phyloP scores from a whole-genome alignment of 2,888 invertebrate species.

The Rhodophaea formosa region DNA sequence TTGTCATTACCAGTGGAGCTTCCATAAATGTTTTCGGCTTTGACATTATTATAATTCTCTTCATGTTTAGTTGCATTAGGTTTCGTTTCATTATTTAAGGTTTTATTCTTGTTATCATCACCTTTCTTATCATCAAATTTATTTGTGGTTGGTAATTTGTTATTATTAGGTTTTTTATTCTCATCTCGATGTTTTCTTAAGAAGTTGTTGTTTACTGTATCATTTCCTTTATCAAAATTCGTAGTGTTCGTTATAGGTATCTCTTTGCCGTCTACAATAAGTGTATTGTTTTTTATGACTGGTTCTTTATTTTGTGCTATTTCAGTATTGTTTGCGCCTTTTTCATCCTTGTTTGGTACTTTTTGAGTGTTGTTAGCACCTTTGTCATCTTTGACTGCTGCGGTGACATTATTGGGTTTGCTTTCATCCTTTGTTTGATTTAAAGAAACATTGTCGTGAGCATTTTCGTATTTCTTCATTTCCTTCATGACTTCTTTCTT shows the following conservation, averaged over 20 bases:
- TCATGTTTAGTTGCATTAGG: conserved; percentile 10
- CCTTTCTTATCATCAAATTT: not conserved
- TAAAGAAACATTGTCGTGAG: not conserved
- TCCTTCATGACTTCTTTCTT: conserved; percentile 40
- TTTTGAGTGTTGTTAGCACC: not conserved
- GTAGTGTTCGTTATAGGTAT: conserved; percentile 23
- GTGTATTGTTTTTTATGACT: conserved; percentile 21
- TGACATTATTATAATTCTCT: conserved; percentile 24
- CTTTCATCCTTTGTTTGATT: not conserved
- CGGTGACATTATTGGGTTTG: not conserved
- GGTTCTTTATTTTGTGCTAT: conserved; percentile 2
- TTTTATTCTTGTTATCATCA: conserved; percentile 13
- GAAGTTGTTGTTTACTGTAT: conserved; percentile 16
- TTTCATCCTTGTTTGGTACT: conserved; percentile 1
- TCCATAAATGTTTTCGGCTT: conserved; percentile 44
- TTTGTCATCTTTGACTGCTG: not conserved
- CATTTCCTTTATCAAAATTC: not conserved
- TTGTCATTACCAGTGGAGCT: conserved; percentile 49
- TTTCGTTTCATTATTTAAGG: conserved; percentile 8
- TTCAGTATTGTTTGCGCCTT: not conserved
- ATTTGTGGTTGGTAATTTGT: not conserved
- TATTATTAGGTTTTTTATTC: not conserved
- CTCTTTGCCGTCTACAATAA: conserved; percentile 25
- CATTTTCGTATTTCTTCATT: conserved; percentile 21
- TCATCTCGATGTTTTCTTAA: not conserved